Percentiles rank a stretch among this genome's conserved stretches.
These are phyloP conservation scores for Ptyas mucosa DNA, from an alignment of 2,113 vertebrate species.

Conservation along the genomic window DNA sequence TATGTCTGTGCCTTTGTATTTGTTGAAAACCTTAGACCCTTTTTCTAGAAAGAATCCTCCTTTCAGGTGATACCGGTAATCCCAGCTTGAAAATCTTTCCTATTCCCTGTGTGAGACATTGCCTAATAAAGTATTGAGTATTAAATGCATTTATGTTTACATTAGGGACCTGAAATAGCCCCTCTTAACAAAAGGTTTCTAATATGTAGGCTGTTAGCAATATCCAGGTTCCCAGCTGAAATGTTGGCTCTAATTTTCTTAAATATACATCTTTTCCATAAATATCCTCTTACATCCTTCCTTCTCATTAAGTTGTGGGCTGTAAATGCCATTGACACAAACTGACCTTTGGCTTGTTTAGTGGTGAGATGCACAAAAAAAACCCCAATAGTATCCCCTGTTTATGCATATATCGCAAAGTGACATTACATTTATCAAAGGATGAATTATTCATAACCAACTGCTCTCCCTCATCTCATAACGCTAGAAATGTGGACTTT, in stretches of 20 bases:
- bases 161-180: slow-evolving; percentile 3
- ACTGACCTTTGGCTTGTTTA: not conserved
- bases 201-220: not conserved
- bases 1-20: not conserved
- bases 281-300: not conserved
- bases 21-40: slow-evolving; percentile 26
- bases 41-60: not conserved
- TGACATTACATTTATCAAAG: not conserved
- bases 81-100: slow-evolving; percentile 44
- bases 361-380: not conserved
- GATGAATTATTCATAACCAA: slow-evolving; percentile 24
- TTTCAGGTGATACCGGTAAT: slow-evolving; percentile 37
- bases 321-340: not conserved
- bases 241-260: not conserved
- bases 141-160: slow-evolving; percentile 28
- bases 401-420: not conserved
- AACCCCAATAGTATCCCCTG: not conserved
- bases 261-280: not conserved
- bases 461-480: not conserved
- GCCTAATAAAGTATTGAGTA: slow-evolving; percentile 1
- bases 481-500: slow-evolving; percentile 11
- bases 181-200: not conserved
- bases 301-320: not conserved
- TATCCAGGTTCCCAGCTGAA: not conserved
- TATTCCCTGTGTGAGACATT: slow-evolving; percentile 32